A percentile compares a stretch with the other conserved stretches of the same genome.
Evolutionary conservation across 2,888 invertebrate species (phyloP).

Genomic region (Celastrina argiolus): DNA sequence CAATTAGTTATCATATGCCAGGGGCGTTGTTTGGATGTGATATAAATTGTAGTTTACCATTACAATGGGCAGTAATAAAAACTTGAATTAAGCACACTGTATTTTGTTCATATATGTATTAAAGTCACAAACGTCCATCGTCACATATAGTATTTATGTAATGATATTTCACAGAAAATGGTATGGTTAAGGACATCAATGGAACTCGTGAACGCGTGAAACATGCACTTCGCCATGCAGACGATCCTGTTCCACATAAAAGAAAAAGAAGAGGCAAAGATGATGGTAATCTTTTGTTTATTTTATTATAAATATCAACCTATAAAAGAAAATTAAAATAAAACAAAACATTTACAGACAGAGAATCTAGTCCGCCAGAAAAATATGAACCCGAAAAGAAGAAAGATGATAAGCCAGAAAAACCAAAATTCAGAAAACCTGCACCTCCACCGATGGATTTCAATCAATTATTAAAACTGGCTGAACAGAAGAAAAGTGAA

Average conservation of each 20-base stretch:
- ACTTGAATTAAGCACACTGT: no score
- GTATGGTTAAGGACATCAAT: slow-evolving; percentile 68
- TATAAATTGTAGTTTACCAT: no score
- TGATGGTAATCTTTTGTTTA: slow-evolving; percentile 43
- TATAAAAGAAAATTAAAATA: background rate
- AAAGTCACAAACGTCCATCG: no score
- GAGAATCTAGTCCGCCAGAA: slow-evolving; percentile 54
- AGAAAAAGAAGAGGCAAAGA: slow-evolving; percentile 64
- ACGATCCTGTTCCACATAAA: slow-evolving; percentile 83
- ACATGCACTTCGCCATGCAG: slow-evolving; percentile 86
- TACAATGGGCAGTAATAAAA: no score
- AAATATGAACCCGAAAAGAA: slow-evolving; percentile 60
- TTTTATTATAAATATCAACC: slow-evolving; percentile 29
- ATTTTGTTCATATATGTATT: no score
- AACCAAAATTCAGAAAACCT: slow-evolving; percentile 78
- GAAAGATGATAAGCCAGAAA: slow-evolving; percentile 67
- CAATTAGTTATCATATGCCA: no score
- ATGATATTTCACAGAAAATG: background rate
- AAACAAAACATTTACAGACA: slow-evolving; percentile 23
- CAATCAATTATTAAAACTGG: slow-evolving; percentile 86
- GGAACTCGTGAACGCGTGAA: slow-evolving; percentile 86
- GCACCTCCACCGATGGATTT: slow-evolving; percentile 88
- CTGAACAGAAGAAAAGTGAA: slow-evolving; percentile 89
- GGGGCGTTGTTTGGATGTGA: no score
- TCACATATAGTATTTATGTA: background rate